Conservation (phyloP, 2,113 vertebrate genomes). For the Petroica traversi region DNA sequence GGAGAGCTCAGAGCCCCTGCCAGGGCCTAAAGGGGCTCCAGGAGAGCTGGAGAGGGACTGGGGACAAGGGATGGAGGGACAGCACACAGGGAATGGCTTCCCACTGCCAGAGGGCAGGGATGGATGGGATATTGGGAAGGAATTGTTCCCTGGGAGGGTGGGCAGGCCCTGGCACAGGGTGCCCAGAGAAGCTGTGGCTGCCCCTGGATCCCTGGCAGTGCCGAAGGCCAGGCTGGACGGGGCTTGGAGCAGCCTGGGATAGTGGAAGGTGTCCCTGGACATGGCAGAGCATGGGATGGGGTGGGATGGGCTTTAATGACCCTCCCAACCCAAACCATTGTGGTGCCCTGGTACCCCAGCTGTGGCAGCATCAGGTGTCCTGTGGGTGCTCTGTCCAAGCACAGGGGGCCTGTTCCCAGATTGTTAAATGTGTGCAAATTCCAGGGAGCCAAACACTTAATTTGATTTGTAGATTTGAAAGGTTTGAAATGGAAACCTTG, state of each 20-base stretch:
- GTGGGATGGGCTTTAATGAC: fast-evolving
- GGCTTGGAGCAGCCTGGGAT: not conserved
- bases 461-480: not conserved
- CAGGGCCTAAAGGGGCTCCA: not conserved
- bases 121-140: not conserved
- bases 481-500: not conserved
- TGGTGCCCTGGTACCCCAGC: not conserved
- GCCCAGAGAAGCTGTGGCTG: not conserved
- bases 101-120: not conserved
- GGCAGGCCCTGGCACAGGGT: not conserved
- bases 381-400: not conserved
- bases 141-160: not conserved
- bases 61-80: not conserved
- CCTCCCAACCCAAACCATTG: not conserved
- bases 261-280: not conserved
- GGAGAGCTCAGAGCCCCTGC: fast-evolving
- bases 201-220: not conserved
- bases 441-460: not conserved
- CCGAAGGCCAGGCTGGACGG: fast-evolving
- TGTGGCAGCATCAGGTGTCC: too few species aligned
- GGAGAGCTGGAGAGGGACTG: not conserved
- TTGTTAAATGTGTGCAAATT: not conserved
- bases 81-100: not conserved
- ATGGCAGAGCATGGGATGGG: not conserved
- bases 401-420: not conserved